Evolutionary conservation across 2,113 vertebrate genomes (phyloP).

Genomic region (Sminthopsis crassicaudata): DNA sequence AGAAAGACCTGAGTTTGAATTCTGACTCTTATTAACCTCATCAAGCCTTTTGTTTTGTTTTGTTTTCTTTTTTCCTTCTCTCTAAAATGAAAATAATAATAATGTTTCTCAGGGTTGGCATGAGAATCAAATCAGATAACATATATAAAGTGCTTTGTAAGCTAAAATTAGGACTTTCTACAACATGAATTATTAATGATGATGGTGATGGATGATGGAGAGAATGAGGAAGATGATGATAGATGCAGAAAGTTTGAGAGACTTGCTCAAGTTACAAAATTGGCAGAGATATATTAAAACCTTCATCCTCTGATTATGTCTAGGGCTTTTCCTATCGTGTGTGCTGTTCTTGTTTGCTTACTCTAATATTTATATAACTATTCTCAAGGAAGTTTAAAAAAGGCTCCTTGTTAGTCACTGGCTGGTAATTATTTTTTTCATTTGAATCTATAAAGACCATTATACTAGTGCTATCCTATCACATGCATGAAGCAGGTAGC

Average conservation of each 20-base stretch:
- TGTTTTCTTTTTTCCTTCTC: neutral
- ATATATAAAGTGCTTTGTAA: neutral
- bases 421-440: neutral
- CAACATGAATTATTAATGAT: neutral
- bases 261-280: neutral
- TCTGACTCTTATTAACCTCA: neutral
- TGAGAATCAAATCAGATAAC: neutral
- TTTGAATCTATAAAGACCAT: neutral
- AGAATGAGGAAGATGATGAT: neutral
- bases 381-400: neutral
- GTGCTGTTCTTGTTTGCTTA: neutral
- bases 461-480: neutral
- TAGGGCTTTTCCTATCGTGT: neutral
- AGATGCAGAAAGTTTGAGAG: neutral
- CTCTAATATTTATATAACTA: neutral
- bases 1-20: neutral
- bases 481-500: neutral
- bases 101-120: neutral
- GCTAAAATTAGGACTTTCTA: neutral
- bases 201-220: neutral
- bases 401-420: neutral
- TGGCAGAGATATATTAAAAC: neutral
- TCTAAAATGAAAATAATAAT: neutral
- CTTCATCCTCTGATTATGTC: neutral
- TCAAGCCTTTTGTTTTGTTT: neutral